Conservation (phyloP, 2,797 vertebrate species). For the Microcaecilia unicolor region DNA sequence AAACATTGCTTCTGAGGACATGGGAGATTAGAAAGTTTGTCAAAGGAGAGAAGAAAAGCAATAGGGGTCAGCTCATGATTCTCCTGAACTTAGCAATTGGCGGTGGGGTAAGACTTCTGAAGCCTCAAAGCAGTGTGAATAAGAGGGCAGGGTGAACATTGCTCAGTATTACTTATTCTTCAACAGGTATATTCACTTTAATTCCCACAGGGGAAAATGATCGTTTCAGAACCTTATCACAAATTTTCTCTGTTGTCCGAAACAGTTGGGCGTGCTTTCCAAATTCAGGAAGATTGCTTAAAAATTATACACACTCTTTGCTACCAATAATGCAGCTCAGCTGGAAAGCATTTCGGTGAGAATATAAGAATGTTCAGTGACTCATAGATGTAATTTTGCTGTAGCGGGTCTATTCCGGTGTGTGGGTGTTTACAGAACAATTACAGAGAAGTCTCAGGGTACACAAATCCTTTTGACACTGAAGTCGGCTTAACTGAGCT, state of each 20-base stretch:
- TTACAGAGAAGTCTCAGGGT: conserved; percentile 54
- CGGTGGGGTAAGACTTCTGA: too few relatives aligned
- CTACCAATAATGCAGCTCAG: conserved; percentile 29
- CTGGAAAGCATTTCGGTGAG: conserved; percentile 34
- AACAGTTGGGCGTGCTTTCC: conserved; percentile 9
- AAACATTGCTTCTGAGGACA: too few relatives aligned
- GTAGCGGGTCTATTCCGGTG: conserved; percentile 56
- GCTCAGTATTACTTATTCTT: too few relatives aligned
- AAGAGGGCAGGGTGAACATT: too few relatives aligned
- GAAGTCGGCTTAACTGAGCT: conserved; percentile 50
- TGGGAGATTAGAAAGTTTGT: too few relatives aligned
- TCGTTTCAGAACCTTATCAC: too few relatives aligned
- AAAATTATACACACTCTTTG: conserved; percentile 17
- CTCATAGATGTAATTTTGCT: conserved; percentile 49
- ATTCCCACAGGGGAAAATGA: too few relatives aligned
- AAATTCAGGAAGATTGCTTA: conserved; percentile 30
- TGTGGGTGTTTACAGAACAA: conserved; percentile 56
- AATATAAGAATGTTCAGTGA: conserved; percentile 43
- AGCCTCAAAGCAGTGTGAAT: too few relatives aligned
- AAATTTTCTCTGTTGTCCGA: neutral
- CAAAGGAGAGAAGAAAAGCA: too few relatives aligned
- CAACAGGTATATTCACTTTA: too few relatives aligned
- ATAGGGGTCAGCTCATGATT: too few relatives aligned
- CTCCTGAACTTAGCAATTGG: too few relatives aligned
- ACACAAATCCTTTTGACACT: conserved; percentile 59